Conservation (phyloP, 2,113 vertebrate species). For the Oreotrochilus melanogaster region DNA sequence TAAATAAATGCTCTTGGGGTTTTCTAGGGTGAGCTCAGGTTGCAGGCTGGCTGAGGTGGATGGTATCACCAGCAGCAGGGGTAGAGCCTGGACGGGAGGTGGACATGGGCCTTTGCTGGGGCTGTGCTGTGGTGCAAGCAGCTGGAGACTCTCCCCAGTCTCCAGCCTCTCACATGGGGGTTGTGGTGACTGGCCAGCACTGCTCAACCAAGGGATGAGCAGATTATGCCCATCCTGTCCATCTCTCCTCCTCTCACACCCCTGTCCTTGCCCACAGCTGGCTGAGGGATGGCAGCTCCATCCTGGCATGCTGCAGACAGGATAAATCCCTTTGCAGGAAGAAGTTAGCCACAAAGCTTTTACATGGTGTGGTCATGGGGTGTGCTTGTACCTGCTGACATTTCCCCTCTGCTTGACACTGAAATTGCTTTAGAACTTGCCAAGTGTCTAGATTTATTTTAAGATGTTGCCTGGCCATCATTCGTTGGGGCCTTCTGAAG, state of each 20-base stretch:
- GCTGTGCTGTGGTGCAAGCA: background rate
- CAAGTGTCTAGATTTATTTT: background rate
- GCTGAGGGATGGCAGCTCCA: background rate
- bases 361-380: rapidly evolving
- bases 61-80: rapidly evolving
- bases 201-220: background rate
- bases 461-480: background rate
- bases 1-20: background rate
- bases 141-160: background rate
- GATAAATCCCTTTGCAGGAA: background rate
- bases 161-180: rapidly evolving
- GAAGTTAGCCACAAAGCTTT: background rate
- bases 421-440: background rate
- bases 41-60: background rate
- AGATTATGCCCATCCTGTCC: rapidly evolving
- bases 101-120: background rate
- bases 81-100: background rate
- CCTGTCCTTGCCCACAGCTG: background rate
- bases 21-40: slow-evolving; percentile 25
- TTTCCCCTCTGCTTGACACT: background rate
- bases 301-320: rapidly evolving
- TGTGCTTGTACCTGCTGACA: background rate
- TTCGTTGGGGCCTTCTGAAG: background rate
- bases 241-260: background rate
- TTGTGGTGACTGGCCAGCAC: rapidly evolving